Evolutionary conservation across 2,888 invertebrate species (phyloP).

Genomic region (Ornithoptera priamus): DNA sequence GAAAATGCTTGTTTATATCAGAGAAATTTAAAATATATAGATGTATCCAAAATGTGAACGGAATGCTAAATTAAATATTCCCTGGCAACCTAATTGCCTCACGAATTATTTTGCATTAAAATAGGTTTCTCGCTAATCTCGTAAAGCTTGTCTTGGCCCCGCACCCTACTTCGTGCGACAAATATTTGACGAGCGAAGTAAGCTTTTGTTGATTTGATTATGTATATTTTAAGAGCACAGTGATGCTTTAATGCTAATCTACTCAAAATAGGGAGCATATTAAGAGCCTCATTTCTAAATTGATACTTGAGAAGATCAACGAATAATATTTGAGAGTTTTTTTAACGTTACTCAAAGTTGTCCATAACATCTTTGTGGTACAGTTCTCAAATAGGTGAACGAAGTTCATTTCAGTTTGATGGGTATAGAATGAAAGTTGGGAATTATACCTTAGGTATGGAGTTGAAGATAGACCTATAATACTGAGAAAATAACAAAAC

Average conservation of each 20-base stretch:
- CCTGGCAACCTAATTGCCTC: constrained; percentile 37
- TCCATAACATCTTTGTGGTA: too few relatives aligned
- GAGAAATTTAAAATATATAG: too few relatives aligned
- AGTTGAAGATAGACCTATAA: too few relatives aligned
- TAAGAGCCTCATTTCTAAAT: background rate
- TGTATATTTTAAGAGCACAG: constrained; percentile 34
- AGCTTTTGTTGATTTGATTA: constrained; percentile 54
- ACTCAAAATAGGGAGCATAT: background rate
- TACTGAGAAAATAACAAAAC: too few relatives aligned
- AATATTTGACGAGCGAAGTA: constrained; percentile 51
- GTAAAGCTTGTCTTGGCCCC: constrained; percentile 42
- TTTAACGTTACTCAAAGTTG: background rate
- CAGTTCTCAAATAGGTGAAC: too few relatives aligned
- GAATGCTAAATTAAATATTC: constrained; percentile 6
- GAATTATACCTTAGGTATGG: too few relatives aligned
- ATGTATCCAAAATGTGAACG: background rate
- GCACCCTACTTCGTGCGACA: constrained; percentile 33
- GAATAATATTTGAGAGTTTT: background rate
- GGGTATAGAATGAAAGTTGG: too few relatives aligned
- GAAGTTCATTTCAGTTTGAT: too few relatives aligned
- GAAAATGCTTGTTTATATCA: too few relatives aligned
- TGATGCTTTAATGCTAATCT: constrained; percentile 38
- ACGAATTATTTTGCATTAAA: constrained; percentile 65
- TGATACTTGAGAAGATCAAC: background rate
- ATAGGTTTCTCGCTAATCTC: constrained; percentile 62